Base-by-base conservation (phyloP, 1,140 invertebrate genomes). In the Pogonomyrmex barbatus region DNA sequence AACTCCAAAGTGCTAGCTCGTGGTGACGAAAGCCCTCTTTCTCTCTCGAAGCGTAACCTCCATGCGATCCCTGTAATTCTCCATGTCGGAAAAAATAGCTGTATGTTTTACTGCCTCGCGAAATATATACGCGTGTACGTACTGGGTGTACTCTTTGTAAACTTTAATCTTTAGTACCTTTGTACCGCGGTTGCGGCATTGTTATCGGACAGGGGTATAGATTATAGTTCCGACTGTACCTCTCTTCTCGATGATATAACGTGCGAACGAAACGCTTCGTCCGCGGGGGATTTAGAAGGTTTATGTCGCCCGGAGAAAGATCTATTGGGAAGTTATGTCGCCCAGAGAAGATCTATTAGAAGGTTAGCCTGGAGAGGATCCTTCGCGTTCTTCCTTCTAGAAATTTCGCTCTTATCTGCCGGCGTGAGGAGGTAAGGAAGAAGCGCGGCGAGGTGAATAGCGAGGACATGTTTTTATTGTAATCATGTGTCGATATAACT, bases 221-320 rank as follows among this genome's bases (percentile, higher is more conserved):
- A 68, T 73, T 89, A 76, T 77, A 65, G 70, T 71, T 50, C 56
- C 14, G 73, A 82, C 56, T 78, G 82, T 87, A 63, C 76, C 70
- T 39, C 54, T 67, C 36, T 87, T 52, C 76, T 83, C 73, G 47
- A 65, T 67, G 54, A 67, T 70, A 77, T 77, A 77, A 82, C 85
- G 39, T 24, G 63, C 85, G 67, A 87, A 82, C 88, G 87, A 62
- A 83, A 83, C 87, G 78, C 50, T 70, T 87, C 89, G 81, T 86
- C 63, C 71, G 63, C 50, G 54, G 76, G 86, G 89, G 88, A 89
- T 90, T 89, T 89, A 87, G 62, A 63, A 85, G 86, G 86, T 90
- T 90, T 90, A 88, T 54, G 88, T 81, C 65, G 89, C 79, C 36
- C 79, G 68, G 76, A 77, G 87, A 84, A 83, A 83, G 79, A 83